Evolutionary conservation across 2,797 vertebrate species (phyloP).

Genomic region (Arrhamphus sclerolepis): DNA sequence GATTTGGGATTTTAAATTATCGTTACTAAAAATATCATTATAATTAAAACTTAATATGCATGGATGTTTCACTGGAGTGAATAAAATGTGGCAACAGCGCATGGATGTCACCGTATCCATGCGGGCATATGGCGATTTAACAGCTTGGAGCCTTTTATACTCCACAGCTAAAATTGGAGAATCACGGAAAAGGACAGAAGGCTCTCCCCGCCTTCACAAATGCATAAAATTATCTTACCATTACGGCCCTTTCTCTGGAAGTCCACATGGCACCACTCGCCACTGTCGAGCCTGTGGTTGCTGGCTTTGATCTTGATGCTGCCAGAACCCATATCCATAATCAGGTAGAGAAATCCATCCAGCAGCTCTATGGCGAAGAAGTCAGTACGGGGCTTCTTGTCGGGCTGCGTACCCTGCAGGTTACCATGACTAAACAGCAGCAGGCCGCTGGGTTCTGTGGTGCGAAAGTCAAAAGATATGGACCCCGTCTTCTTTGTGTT

Average conservation of each 20-base stretch:
- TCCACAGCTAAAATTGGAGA: constrained; percentile 36
- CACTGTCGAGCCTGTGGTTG: constrained; percentile 88
- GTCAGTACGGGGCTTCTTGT: constrained; percentile 82
- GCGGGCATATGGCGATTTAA: constrained; percentile 58
- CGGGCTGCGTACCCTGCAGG: constrained; percentile 68
- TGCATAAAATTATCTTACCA: constrained; percentile 75
- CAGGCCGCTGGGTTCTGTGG: constrained; percentile 89
- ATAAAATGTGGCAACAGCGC: constrained; percentile 31
- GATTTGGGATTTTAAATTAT: constrained; percentile 43
- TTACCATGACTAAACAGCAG: constrained; percentile 90
- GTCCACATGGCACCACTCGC: constrained; percentile 95
- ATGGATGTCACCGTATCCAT: constrained; percentile 36
- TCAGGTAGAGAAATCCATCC: constrained; percentile 90
- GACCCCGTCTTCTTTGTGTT: constrained; percentile 90
- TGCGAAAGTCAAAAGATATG: constrained; percentile 94
- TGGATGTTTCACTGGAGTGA: constrained; percentile 41
- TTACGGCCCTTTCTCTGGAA: constrained; percentile 92
- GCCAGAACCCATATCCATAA: constrained; percentile 93
- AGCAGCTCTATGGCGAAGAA: constrained; percentile 92
- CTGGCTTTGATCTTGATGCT: constrained; percentile 90
- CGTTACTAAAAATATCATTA: constrained; percentile 54
- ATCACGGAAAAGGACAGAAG: constrained; percentile 35
- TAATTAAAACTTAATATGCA: constrained; percentile 62
- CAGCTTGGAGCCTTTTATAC: constrained; percentile 50
- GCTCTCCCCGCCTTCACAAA: constrained; percentile 26